Evolutionary conservation across 2,113 vertebrate genomes (phyloP).

Genomic region (western clawed frog (Xenopus tropicalis)): UCB_Xtro_10.0 CM004449.2:40138501-40139000

Average conservation of each 20-base stretch:
- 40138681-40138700: no score
- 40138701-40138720: not conserved
- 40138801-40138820: no score
- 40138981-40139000: no score
- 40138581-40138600: no score
- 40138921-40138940: not conserved
- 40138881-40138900: constrained; percentile 1
- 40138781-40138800: not conserved
- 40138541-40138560: no score
- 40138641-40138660: no score
- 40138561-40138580: no score
- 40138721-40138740: not conserved
- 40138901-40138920: not conserved
- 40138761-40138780: not conserved
- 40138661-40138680: no score
- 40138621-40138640: no score
- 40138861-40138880: not conserved
- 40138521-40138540: no score
- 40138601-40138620: no score
- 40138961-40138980: not conserved
- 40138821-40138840: not conserved
- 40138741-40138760: not conserved
- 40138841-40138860: not conserved
- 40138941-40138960: not conserved
- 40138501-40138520: no score